Conservation (phyloP, 53 echinoderm and acorn worm genomes). For the Echinarachnius parma region DNA sequence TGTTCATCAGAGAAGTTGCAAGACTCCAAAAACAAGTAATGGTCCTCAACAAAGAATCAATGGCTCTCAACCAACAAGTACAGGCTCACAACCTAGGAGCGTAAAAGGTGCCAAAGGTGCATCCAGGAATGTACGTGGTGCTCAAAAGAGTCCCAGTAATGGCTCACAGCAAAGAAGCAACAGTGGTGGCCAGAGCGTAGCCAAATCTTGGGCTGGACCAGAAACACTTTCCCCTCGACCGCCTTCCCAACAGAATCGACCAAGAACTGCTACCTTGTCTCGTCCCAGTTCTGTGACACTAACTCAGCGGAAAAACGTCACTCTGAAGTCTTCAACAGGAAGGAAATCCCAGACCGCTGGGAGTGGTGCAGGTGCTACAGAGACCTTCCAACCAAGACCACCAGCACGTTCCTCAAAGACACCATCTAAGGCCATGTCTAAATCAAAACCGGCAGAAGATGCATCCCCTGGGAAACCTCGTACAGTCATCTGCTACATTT, state of each 20-base stretch:
- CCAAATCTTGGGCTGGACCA: constrained; percentile 67
- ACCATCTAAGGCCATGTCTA: neutral
- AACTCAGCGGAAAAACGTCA: constrained; percentile 60
- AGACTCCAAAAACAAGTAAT: neutral
- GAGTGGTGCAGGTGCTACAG: neutral
- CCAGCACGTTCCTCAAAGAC: too few species aligned
- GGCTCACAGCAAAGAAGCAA: neutral
- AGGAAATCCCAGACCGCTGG: neutral
- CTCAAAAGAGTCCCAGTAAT: neutral
- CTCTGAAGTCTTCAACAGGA: constrained; percentile 27
- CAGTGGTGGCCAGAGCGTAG: constrained; percentile 19
- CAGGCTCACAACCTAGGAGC: constrained; percentile 13
- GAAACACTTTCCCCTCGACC: constrained; percentile 27
- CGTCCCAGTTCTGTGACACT: constrained; percentile 84
- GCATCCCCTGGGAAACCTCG: constrained; percentile 50
- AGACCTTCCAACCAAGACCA: constrained; percentile 14
- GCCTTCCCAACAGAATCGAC: constrained; percentile 43
- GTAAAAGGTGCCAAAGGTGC: too few species aligned
- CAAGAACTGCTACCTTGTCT: constrained; percentile 73
- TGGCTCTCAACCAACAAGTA: constrained; percentile 28
- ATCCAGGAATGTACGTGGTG: too few species aligned
- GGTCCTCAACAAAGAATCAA: neutral
- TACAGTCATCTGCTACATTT: constrained; percentile 88
- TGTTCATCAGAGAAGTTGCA: constrained; percentile 80
- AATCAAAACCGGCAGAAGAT: neutral